These are phyloP conservation scores for Aplocera efformata DNA, from an alignment of 2,888 invertebrate genomes.

Conservation along the genomic window DNA sequence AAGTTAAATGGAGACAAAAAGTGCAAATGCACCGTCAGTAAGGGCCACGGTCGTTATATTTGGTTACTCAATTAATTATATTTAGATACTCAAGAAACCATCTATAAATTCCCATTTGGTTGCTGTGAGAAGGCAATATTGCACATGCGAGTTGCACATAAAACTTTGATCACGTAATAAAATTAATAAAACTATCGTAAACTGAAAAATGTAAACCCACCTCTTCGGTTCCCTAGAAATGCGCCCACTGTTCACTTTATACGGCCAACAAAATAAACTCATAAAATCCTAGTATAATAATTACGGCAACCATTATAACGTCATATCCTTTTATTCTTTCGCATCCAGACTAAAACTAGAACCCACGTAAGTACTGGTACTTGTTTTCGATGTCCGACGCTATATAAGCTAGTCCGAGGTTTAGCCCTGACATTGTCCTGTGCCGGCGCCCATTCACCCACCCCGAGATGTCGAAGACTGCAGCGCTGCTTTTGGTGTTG, in stretches of 20 bases:
- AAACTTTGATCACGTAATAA: no score
- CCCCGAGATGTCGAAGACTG: slow-evolving; percentile 48
- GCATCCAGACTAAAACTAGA: slow-evolving; percentile 66
- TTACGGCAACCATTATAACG: slow-evolving; percentile 26
- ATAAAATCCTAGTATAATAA: slow-evolving; percentile 14
- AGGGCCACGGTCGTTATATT: no score
- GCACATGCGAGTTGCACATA: no score
- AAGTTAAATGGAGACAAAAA: no score
- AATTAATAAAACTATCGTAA: not conserved
- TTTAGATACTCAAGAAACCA: no score
- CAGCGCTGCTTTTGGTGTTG: slow-evolving; percentile 38
- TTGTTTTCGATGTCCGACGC: slow-evolving; percentile 58
- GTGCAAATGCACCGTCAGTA: no score
- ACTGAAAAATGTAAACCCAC: not conserved
- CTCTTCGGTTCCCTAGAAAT: slow-evolving; percentile 6
- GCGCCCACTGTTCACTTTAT: not conserved
- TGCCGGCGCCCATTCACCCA: slow-evolving; percentile 40
- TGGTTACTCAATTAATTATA: no score
- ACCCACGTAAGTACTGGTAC: slow-evolving; percentile 63
- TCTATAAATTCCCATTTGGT: no score
- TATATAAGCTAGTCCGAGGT: slow-evolving; percentile 72
- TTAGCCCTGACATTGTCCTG: slow-evolving; percentile 75
- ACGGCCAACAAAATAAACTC: slow-evolving; percentile 3
- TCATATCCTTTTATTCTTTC: slow-evolving; percentile 68
- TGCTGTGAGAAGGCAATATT: no score